These are phyloP conservation scores for Calcarius lapponicus DNA, from an alignment of 2,797 vertebrate species.

Conservation along the genomic window DNA sequence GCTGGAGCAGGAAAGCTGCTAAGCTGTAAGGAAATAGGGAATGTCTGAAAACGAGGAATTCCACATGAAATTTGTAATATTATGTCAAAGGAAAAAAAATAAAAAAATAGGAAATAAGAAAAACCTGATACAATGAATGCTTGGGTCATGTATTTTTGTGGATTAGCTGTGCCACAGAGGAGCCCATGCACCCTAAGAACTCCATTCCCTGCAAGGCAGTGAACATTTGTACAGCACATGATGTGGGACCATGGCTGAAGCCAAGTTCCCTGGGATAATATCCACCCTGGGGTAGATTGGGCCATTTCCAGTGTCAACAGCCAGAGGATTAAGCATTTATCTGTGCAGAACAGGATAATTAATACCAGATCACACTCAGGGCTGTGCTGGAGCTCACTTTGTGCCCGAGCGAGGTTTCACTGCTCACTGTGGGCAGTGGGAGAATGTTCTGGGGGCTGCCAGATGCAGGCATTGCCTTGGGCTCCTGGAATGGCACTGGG, in stretches of 20 bases:
- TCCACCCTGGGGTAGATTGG: constrained; percentile 53
- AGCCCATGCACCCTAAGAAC: not conserved
- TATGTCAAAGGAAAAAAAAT: not conserved
- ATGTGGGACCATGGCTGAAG: constrained; percentile 6
- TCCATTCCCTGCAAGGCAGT: constrained; percentile 20
- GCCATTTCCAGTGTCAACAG: constrained; percentile 73
- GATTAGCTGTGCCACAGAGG: constrained; percentile 26
- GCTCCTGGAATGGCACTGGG: not conserved
- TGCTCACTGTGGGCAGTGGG: not conserved
- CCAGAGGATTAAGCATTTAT: constrained; percentile 70
- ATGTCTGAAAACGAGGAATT: not conserved
- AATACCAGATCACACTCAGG: constrained; percentile 54
- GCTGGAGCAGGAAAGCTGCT: not conserved
- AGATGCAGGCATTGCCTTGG: not conserved
- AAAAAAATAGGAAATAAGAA: not conserved
- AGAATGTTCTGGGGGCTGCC: not conserved
- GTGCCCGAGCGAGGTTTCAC: not conserved
- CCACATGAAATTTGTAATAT: not conserved
- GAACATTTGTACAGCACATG: constrained; percentile 60
- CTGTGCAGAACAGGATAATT: constrained; percentile 63
- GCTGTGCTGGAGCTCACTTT: not conserved
- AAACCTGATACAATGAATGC: constrained; percentile 9
- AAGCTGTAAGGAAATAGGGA: not conserved
- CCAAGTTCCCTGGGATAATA: constrained; percentile 56
- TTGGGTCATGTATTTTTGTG: constrained; percentile 44